Base-by-base conservation (phyloP, 2,888 invertebrate species). In the Gortyna flavago region DNA sequence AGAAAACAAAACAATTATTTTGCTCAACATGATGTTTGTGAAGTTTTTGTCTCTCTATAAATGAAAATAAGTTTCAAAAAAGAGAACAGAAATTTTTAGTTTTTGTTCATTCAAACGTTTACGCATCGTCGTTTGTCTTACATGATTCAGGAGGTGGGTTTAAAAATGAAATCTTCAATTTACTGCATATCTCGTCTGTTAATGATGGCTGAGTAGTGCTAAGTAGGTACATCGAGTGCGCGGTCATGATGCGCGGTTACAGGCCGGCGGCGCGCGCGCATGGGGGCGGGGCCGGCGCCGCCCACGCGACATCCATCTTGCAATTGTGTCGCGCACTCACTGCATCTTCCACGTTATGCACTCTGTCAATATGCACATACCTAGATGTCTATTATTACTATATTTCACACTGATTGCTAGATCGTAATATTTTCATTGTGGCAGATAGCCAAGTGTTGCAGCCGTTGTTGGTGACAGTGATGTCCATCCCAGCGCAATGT, bases 221-320 rank as follows among this genome's bases (percentile, higher is more conserved):
- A 48, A 51, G 21, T 51, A 66, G 7, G 65, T 48, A 70, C 51
- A 48, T 41, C 41, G 51, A 29, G 61, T 35, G 51, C 41, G 69
- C 70, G 66, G 61, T 51, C 69, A 62, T 69, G 35, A 48, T 62
- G 66, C 51, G 48, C 65, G 54, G 44, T 62, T 51, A 69, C 68
- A 57, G 57, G 25, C 72, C 85, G 71, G 21, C 77, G 77, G 77
- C 79, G 80, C 68, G 79, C 71, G 83, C 83, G 81, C 81, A 66
- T 70, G 80, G 82, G 86, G 82, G 86, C 87, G 85, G 84, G 74
- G 87, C 82, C 79, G 81, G 81, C 70, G 81, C 79, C 87, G 88
- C 88, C 87, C 80, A 77, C 80, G 77, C 73, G 70, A 48, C 77
- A 77, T 76, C 87, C 88, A 88, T 83, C 80, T 85, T 88, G 88